Conservation (phyloP, 92 coral and sea anemone species). For the Umimayanthus kanabou region DNA sequence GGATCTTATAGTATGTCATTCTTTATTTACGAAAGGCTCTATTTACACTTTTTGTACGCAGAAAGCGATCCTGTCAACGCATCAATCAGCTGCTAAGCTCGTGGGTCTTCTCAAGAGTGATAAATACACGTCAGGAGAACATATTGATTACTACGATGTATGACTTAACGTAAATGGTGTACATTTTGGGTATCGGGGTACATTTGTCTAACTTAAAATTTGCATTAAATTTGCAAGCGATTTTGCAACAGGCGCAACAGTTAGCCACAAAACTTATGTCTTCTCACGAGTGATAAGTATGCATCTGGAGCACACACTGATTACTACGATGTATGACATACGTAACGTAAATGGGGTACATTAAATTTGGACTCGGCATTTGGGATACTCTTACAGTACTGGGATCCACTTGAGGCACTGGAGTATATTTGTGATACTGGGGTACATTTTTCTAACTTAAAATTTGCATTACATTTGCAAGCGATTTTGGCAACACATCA, state of each 20-base stretch:
- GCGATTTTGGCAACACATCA: slow-evolving; percentile 55
- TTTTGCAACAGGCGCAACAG: slow-evolving; percentile 52
- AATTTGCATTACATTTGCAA: too few relatives aligned
- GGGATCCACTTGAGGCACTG: too few relatives aligned
- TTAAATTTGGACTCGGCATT: too few relatives aligned
- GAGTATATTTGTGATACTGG: too few relatives aligned
- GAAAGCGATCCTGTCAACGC: slow-evolving; percentile 59
- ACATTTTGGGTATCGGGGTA: not conserved
- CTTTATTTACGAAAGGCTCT: not conserved
- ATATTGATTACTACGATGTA: slow-evolving; percentile 74
- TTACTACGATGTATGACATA: slow-evolving; percentile 60
- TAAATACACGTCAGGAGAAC: slow-evolving; percentile 74
- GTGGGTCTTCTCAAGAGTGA: slow-evolving; percentile 64
- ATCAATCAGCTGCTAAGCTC: slow-evolving; percentile 68
- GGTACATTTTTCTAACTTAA: too few relatives aligned
- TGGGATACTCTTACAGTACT: too few relatives aligned
- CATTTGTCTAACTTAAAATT: too few relatives aligned
- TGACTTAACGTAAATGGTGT: not conserved
- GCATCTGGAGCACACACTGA: slow-evolving; percentile 79
- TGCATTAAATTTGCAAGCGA: not conserved
- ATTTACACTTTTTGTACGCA: not conserved
- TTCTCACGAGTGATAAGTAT: slow-evolving; percentile 68
- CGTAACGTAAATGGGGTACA: too few relatives aligned
- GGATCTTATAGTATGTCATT: too few relatives aligned
- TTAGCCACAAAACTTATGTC: slow-evolving; percentile 65